These are phyloP conservation scores for Lophura nycthemera DNA, from an alignment of 2,113 vertebrate genomes.

Conservation along the genomic window DNA sequence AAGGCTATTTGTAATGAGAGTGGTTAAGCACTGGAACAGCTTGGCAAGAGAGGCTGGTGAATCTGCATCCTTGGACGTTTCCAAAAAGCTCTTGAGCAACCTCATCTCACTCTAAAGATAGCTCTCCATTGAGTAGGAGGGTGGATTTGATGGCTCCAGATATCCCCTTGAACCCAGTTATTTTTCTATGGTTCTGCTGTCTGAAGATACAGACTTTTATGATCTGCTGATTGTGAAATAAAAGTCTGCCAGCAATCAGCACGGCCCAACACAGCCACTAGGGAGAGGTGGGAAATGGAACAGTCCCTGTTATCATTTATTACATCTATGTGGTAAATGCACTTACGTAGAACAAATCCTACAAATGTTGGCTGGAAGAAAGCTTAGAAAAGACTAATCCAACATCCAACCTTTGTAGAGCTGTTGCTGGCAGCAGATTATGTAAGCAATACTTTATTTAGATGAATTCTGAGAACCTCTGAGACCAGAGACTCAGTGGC, in stretches of 20 bases:
- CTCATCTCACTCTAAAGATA: neutral
- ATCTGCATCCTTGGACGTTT: neutral
- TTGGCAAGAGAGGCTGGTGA: neutral
- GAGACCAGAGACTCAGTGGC: neutral
- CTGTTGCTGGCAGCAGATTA: neutral
- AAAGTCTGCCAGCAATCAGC: neutral
- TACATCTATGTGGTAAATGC: neutral
- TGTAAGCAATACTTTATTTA: neutral
- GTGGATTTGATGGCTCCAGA: neutral
- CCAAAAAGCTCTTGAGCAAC: neutral
- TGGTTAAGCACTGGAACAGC: neutral
- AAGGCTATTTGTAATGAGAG: neutral
- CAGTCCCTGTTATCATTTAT: neutral
- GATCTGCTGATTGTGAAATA: neutral
- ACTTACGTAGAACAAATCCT: neutral
- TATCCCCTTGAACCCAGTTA: neutral
- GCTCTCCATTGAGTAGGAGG: neutral
- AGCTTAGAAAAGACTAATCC: neutral
- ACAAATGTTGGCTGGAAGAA: neutral
- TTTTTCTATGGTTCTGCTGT: neutral
- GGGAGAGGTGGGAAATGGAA: neutral
- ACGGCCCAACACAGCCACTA: neutral
- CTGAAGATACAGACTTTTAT: neutral
- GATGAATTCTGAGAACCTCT: neutral
- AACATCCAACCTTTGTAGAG: neutral